A percentile compares a stretch with the other conserved stretches of the same genome.
Evolutionary conservation across 2,888 invertebrate species (phyloP).

Genomic region (Machimus atricapillus): DNA sequence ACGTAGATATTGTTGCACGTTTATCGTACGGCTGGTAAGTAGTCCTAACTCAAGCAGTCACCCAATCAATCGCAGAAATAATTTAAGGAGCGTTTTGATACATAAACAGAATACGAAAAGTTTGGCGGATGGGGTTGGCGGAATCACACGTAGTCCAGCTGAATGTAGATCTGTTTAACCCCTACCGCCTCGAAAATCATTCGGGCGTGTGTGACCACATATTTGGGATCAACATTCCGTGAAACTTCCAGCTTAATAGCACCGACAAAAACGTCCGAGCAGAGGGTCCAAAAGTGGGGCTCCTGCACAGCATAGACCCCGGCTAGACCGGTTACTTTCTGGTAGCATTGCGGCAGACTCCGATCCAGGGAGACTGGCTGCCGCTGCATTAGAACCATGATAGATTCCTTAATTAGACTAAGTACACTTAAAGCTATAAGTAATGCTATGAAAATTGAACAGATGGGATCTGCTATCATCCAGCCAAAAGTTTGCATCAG

Average conservation of each 20-base stretch:
- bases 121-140: background rate
- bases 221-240: conserved; percentile 88
- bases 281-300: conserved; percentile 98
- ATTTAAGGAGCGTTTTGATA: background rate
- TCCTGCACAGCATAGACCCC: conserved; percentile 97
- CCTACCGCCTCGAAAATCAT: conserved; percentile 94
- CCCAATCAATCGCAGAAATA: background rate
- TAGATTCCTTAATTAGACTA: conserved; percentile 84
- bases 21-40: background rate
- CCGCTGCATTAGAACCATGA: conserved; percentile 91
- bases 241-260: conserved; percentile 95
- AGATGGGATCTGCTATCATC: conserved; percentile 98
- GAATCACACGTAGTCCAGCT: conserved; percentile 82
- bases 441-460: conserved; percentile 94
- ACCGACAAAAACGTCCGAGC: conserved; percentile 92
- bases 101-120: background rate
- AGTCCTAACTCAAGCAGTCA: background rate
- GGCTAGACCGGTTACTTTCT: conserved; percentile 86
- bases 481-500: conserved; percentile 95
- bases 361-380: conserved; percentile 85
- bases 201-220: conserved; percentile 90
- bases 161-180: conserved; percentile 89
- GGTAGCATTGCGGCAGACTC: conserved; percentile 85
- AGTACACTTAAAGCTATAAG: conserved; percentile 89
- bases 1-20: background rate